Evolutionary conservation across 2,113 vertebrate genomes (phyloP), one percentile per base, ranked within the genome.

Genomic region (Spilogale gracilis): DNA sequence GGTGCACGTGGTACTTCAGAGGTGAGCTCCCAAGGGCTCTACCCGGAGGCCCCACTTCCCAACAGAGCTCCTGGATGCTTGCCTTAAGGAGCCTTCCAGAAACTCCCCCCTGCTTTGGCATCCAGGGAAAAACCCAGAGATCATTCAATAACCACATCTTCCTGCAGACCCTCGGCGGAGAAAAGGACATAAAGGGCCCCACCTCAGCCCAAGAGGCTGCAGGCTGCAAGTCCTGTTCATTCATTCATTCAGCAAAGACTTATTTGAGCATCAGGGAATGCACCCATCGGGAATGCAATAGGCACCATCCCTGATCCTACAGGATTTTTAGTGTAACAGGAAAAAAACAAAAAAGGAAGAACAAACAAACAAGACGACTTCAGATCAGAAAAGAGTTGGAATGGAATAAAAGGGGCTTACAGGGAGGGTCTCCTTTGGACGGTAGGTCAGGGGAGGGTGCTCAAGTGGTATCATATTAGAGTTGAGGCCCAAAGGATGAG

Each of bases 121-220:
- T 52, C 38, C 45, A 61, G n/a, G 6, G 56, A 78, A 45, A 45
- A 73, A n/a, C 80, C 38, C 73, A 27, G 52, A 78, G 61, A n/a
- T 20, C 18, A 69, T 73, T 9, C 43, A 25, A 65, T 23, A 43
- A 27, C 27, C 69, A 73, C 27, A 4, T 17, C 9, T 8, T 20
- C 50, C 38, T 18, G 10, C 25, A 86, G 71, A 45, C 18, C 65
- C 74, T 27, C 20, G 2, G 85, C 48, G 17, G 25, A 23, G 17
- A 30, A 23, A 60, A 17, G 17, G 10, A 45, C 0, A 0, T 1
- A 48, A 14, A 63, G 69, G 17, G 32, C 27, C 25, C 30, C 23
- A 30, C 25, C 16, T 2, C 0, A 1, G 43, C 38, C 27, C 48
- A 30, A 43, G 30, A 61, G 48, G 20, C 48, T 52, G 43, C 6